These are phyloP conservation scores for Pygathrix nemaeus DNA, from an alignment of 2,113 vertebrate species.

Conservation along the genomic window DNA sequence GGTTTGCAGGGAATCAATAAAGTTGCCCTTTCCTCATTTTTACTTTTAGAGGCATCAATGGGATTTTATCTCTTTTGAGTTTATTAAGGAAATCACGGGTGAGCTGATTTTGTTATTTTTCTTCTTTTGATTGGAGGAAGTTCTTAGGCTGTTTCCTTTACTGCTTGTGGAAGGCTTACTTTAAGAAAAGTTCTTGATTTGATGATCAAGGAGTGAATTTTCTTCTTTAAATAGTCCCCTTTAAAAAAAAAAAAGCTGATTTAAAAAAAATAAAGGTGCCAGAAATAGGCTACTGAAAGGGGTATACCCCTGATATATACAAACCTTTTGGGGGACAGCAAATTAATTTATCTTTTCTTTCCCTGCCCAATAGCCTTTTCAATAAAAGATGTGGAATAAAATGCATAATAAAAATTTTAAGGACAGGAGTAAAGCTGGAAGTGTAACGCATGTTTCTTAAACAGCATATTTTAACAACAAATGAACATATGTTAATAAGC, in stretches of 20 bases:
- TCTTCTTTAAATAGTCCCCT: neutral
- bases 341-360: conserved; percentile 28
- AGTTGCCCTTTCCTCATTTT: conserved; percentile 58
- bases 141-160: conserved; percentile 39
- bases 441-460: conserved; percentile 31
- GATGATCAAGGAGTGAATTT: conserved; percentile 38
- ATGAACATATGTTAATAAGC: neutral
- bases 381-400: conserved; percentile 46
- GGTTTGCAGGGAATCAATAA: conserved; percentile 60
- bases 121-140: conserved; percentile 54
- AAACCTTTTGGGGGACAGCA: neutral
- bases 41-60: conserved; percentile 29
- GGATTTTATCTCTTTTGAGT: conserved; percentile 60
- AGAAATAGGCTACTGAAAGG: neutral
- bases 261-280: neutral
- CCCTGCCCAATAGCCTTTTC: neutral
- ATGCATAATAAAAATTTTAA: conserved; percentile 18
- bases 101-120: conserved; percentile 59
- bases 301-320: neutral
- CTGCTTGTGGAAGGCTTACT: conserved; percentile 27
- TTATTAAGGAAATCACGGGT: conserved; percentile 41
- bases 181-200: conserved; percentile 50
- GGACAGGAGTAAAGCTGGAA: neutral
- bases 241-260: conserved; percentile 35
- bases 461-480: conserved; percentile 20